Evolutionary conservation across 1,140 invertebrate species (phyloP).

Genomic region (Hydropsyche tenuis): DNA sequence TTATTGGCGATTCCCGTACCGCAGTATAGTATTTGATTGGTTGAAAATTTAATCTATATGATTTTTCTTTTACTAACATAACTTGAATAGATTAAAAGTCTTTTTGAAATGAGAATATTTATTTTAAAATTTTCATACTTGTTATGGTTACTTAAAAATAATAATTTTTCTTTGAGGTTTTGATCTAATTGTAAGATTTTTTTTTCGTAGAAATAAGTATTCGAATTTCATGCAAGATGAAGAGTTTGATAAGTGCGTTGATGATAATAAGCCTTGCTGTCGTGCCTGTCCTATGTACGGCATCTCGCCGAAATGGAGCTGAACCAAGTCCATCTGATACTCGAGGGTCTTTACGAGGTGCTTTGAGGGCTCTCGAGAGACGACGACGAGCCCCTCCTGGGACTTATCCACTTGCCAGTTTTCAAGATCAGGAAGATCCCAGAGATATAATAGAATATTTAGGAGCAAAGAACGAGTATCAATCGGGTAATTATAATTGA

Average conservation of each 20-base stretch:
- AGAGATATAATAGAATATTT: constrained; percentile 38
- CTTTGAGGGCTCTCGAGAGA: constrained; percentile 59
- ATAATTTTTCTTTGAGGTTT: too few relatives aligned
- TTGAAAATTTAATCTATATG: too few relatives aligned
- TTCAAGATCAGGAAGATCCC: constrained; percentile 42
- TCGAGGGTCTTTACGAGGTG: constrained; percentile 57
- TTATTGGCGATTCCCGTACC: too few relatives aligned
- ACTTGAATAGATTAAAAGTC: too few relatives aligned
- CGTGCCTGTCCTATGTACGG: constrained; percentile 52
- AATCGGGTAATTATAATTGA: constrained; percentile 21
- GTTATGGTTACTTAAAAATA: too few relatives aligned
- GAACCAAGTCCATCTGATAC: constrained; percentile 45
- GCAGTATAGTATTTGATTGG: too few relatives aligned
- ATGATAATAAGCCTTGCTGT: constrained; percentile 47
- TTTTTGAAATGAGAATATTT: too few relatives aligned
- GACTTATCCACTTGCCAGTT: constrained; percentile 47
- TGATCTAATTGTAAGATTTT: too few relatives aligned
- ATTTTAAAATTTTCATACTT: too few relatives aligned
- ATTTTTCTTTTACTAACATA: too few relatives aligned
- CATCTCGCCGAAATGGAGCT: constrained; percentile 52
- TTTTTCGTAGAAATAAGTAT: too few relatives aligned
- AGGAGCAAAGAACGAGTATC: constrained; percentile 37
- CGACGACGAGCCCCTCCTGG: constrained; percentile 56
- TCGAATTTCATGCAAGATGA: background rate
- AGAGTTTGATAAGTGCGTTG: background rate